Evolutionary conservation across 1,140 invertebrate genomes (phyloP).

Genomic region (Platorchestia sp.): DNA sequence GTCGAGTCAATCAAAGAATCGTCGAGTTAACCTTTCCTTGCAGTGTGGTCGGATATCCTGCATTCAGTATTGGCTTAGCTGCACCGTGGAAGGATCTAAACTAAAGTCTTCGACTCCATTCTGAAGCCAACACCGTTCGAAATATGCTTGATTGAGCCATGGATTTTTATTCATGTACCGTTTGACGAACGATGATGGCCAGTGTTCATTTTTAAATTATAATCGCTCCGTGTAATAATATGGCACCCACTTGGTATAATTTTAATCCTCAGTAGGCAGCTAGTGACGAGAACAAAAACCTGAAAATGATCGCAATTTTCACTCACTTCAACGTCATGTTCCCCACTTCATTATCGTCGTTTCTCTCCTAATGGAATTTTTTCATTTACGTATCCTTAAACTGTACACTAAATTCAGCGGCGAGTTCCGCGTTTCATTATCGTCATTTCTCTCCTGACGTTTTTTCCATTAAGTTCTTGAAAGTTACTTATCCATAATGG

Average conservation of each 20-base stretch:
- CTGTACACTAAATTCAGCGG: not conserved
- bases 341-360: not conserved
- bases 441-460: not conserved
- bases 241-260: not conserved
- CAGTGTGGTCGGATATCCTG: no score
- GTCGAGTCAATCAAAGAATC: no score
- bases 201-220: no score
- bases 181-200: no score
- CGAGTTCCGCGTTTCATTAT: not conserved
- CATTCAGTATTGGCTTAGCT: not conserved
- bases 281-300: not conserved
- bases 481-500: not conserved
- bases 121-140: not conserved
- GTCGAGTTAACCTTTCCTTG: no score
- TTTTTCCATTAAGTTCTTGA: not conserved
- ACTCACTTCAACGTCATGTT: not conserved
- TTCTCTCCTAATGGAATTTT: not conserved
- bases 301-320: not conserved
- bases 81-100: not conserved
- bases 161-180: not conserved
- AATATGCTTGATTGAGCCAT: not conserved
- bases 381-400: not conserved
- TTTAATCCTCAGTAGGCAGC: not conserved
- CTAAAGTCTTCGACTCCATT: not conserved
- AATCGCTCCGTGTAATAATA: not conserved